A percentile compares a stretch with the other conserved stretches of the same genome.
Evolutionary conservation across 2,113 vertebrate species (phyloP).

Genomic region (Pseudorectes ferrugineus): DNA sequence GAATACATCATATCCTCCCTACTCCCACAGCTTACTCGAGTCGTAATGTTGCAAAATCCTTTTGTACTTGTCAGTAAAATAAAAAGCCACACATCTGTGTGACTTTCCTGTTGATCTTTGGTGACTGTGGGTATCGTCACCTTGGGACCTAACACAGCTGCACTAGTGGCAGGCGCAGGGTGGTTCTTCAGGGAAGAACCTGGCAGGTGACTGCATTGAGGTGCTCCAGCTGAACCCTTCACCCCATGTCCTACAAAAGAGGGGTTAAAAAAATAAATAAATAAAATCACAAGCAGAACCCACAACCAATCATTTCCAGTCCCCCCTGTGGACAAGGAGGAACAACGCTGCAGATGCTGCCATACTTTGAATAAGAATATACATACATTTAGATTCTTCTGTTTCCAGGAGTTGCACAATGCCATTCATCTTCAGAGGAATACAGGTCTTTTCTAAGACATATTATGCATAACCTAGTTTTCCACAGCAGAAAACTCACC

Average conservation of each 20-base stretch:
- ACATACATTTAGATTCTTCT: not conserved
- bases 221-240: not conserved
- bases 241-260: not conserved
- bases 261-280: not conserved
- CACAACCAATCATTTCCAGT: not conserved
- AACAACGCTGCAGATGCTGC: not conserved
- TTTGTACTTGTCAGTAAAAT: not conserved
- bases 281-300: not conserved
- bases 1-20: not conserved
- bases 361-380: not conserved
- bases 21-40: not conserved
- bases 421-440: not conserved
- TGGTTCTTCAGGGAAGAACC: not conserved
- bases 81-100: not conserved
- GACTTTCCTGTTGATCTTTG: not conserved
- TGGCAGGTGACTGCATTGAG: not conserved
- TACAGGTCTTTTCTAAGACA: conserved; percentile 20
- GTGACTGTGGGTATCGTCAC: not conserved
- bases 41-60: not conserved
- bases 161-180: not conserved
- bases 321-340: not conserved
- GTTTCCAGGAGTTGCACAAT: not conserved
- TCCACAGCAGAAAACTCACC: conserved; percentile 36
- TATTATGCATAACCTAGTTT: conserved; percentile 21
- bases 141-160: not conserved